A percentile compares a stretch with the other conserved stretches of the same genome.
Evolutionary conservation across 1,140 invertebrate genomes (phyloP).

Genomic region (Pristionchus pacificus): DNA sequence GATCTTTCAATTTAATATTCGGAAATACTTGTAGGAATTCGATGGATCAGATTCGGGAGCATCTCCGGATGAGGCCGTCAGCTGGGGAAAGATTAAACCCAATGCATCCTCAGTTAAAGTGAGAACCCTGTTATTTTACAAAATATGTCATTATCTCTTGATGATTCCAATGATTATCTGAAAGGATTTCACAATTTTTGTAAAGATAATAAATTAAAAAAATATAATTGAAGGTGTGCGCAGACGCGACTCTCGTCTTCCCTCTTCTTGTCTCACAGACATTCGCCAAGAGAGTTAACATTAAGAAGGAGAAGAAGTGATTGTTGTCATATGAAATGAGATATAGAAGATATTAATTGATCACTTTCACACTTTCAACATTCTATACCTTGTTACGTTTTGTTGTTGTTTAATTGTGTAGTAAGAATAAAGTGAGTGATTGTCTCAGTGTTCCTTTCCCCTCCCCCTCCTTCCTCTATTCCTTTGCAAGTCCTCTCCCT

Average conservation of each 20-base stretch:
- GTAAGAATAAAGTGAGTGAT: neutral
- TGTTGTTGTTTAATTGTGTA: too few relatives aligned
- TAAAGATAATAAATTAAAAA: too few relatives aligned
- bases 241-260: slow-evolving; percentile 89
- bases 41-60: slow-evolving; percentile 98
- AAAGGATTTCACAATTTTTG: too few relatives aligned
- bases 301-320: neutral
- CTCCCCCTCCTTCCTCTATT: neutral
- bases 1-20: too few relatives aligned
- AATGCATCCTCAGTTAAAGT: slow-evolving; percentile 63
- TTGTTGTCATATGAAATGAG: neutral
- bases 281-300: slow-evolving; percentile 63
- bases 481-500: neutral
- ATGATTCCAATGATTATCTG: too few relatives aligned
- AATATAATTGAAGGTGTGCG: too few relatives aligned
- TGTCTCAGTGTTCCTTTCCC: neutral
- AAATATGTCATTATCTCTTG: slow-evolving; percentile 56
- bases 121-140: too few relatives aligned
- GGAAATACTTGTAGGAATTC: slow-evolving; percentile 70
- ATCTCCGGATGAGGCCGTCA: slow-evolving; percentile 91
- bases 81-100: slow-evolving; percentile 93
- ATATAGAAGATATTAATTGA: neutral
- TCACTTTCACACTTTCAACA: neutral
- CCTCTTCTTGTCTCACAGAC: slow-evolving; percentile 90
- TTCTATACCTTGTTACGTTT: neutral